A percentile compares a stretch with the other conserved stretches of the same genome.
phyloP scores from a whole-genome alignment of 2,797 vertebrate genomes.

The Typhlichthys subterraneus region DNA sequence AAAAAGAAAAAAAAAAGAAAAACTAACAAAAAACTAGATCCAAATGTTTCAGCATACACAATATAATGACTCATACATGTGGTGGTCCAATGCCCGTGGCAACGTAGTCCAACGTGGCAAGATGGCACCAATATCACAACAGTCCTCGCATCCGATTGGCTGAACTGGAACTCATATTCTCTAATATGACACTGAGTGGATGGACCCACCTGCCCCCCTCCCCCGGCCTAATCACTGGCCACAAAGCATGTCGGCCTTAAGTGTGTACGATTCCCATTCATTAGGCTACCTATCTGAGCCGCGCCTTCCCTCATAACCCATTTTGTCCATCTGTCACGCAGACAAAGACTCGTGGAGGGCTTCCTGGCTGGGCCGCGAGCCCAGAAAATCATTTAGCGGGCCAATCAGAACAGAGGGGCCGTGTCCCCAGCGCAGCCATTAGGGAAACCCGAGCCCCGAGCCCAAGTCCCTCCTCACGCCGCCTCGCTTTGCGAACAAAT shows the following conservation, averaged over 20 bases:
- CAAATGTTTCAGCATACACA: too few relatives aligned
- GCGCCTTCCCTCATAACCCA: conserved; percentile 37
- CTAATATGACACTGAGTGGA: not conserved
- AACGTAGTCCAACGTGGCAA: too few relatives aligned
- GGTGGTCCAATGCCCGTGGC: too few relatives aligned
- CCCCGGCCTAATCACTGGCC: conserved; percentile 6
- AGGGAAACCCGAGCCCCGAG: conserved; percentile 58
- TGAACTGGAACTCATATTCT: conserved; percentile 2
- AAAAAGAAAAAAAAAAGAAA: too few relatives aligned
- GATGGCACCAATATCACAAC: too few relatives aligned
- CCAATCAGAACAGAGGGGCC: conserved; percentile 53
- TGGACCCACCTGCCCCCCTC: conserved; percentile 14
- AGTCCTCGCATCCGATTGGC: not conserved
- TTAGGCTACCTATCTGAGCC: conserved; percentile 32
- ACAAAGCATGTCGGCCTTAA: conserved; percentile 20
- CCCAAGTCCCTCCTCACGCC: conserved; percentile 58
- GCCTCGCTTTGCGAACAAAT: conserved; percentile 68
- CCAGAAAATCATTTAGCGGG: conserved; percentile 70
- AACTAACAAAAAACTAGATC: too few relatives aligned
- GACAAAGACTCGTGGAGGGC: conserved; percentile 52
- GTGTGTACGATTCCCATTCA: conserved; percentile 49
- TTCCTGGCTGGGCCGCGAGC: conserved; percentile 56
- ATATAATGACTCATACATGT: too few relatives aligned
- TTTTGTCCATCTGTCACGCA: conserved; percentile 57
- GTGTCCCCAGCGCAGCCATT: conserved; percentile 62